These are phyloP conservation scores for Cygnus olor DNA, from an alignment of 2,797 vertebrate species.

Conservation along the genomic window DNA sequence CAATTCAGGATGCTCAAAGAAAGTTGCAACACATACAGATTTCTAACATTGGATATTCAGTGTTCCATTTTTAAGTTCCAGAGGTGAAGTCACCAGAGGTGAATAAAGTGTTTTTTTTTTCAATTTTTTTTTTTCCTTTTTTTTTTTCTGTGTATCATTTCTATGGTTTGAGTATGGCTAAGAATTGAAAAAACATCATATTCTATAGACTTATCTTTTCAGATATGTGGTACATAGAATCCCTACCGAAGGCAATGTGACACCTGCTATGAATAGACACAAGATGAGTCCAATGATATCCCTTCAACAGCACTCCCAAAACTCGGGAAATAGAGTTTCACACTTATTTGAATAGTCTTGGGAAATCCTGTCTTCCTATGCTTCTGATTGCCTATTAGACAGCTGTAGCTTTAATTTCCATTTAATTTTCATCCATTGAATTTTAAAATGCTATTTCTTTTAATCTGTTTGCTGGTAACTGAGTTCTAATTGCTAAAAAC, in stretches of 20 bases:
- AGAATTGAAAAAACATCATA: background rate
- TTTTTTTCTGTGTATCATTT: background rate
- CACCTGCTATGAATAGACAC: background rate
- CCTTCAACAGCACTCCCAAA: background rate
- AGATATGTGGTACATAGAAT: background rate
- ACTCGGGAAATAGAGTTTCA: conserved; percentile 1
- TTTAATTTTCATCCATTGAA: conserved; percentile 65
- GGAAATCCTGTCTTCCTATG: background rate
- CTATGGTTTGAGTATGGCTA: background rate
- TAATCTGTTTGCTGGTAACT: conserved; percentile 72
- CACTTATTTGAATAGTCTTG: background rate
- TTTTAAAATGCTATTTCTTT: conserved; percentile 70
- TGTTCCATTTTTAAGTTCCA: background rate
- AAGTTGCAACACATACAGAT: background rate
- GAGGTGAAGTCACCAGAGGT: background rate
- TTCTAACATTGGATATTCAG: background rate
- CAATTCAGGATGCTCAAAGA: background rate
- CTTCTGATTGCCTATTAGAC: conserved; percentile 30
- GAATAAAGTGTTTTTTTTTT: background rate
- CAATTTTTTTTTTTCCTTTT: no score
- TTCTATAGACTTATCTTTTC: background rate
- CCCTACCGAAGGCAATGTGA: background rate
- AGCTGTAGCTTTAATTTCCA: conserved; percentile 60
- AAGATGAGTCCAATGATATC: background rate
- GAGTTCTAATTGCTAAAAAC: conserved; percentile 79